Evolutionary conservation across 37 sponge, comb jelly and placozoan species (phyloP), one percentile per base, ranked within the genome.

Genomic region (Eunapius fragilis): DNA sequence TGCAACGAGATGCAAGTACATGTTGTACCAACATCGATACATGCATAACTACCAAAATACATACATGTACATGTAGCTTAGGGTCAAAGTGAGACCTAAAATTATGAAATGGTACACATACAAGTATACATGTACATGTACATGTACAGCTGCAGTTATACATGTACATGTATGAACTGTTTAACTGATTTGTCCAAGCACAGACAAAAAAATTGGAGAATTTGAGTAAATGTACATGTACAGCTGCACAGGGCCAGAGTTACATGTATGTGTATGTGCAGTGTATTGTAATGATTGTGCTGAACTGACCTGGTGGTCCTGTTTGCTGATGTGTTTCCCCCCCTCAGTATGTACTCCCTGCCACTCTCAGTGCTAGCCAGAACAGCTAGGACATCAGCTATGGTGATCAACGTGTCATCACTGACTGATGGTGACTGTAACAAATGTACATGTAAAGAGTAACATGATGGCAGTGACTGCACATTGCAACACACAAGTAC

Each of bases 371-470:
- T 82, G 50, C 86, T 75, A 71, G 93, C 93, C 37, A 89, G 68
- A 37, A 88, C 68, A 74, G 95, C 89, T 30, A 91, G 35, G 33
- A 94, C 28, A 50, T 91, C 95, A 45, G 81, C 91, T 49, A 93
- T 70, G 34, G 78, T 67, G 27, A 78, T 30, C 45, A 94, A 81
- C 31, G 78, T 79, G 14, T 91, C 79, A 75, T 87, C 86, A 88
- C 47, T 79, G 14, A 83, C 79, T n/a, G 31, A 75, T 9, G 74
- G 41, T 25, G 68, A 28, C 69, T 31, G 31, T 6, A n/a, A 9
- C 33, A 4, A 26, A 31, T 58, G 26, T 13, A n/a, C n/a, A n/a
- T n/a, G n/a, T n/a, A n/a, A 45, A 45, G 7, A 45, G 47, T 45
- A 45, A 4, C 47, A 45, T 45, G 7, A 45, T 45, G 47, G 9